These are phyloP conservation scores for Nephila pilipes DNA, from an alignment of 1,140 invertebrate genomes.

Conservation along the genomic window DNA sequence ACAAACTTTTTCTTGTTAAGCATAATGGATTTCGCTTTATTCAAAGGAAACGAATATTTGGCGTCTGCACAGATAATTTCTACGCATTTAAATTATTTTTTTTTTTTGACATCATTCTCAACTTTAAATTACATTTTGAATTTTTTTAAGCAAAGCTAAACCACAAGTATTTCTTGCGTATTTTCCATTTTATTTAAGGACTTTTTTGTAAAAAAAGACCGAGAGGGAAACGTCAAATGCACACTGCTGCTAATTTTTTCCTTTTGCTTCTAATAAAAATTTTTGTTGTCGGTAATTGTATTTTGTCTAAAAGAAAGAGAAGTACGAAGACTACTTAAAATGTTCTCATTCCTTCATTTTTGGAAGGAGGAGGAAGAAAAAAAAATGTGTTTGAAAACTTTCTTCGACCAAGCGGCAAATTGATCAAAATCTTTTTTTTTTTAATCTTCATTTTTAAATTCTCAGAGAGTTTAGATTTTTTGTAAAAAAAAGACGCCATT, in stretches of 20 bases:
- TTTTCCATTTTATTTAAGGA: neutral
- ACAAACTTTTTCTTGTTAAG: neutral
- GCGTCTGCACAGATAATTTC: slow-evolving; percentile 41
- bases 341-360: slow-evolving; percentile 52
- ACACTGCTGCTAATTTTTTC: slow-evolving; percentile 15
- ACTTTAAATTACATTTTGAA: slow-evolving; percentile 61
- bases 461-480: slow-evolving; percentile 41
- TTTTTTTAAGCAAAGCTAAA: neutral
- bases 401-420: slow-evolving; percentile 68
- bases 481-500: neutral
- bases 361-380: neutral
- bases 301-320: slow-evolving; percentile 59
- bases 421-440: slow-evolving; percentile 45
- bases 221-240: slow-evolving; percentile 40
- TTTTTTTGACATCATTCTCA: neutral
- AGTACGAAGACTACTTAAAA: slow-evolving; percentile 43
- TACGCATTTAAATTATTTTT: neutral
- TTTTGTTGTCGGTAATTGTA: slow-evolving; percentile 68
- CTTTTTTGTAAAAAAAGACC: neutral
- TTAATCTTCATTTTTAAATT: slow-evolving; percentile 41
- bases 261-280: slow-evolving; percentile 42
- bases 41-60: slow-evolving; percentile 27
- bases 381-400: slow-evolving; percentile 17
- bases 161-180: slow-evolving; percentile 46
- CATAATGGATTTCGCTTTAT: neutral